phyloP scores from a whole-genome alignment of 2,113 vertebrate species.

The Tautogolabrus adspersus region DNA sequence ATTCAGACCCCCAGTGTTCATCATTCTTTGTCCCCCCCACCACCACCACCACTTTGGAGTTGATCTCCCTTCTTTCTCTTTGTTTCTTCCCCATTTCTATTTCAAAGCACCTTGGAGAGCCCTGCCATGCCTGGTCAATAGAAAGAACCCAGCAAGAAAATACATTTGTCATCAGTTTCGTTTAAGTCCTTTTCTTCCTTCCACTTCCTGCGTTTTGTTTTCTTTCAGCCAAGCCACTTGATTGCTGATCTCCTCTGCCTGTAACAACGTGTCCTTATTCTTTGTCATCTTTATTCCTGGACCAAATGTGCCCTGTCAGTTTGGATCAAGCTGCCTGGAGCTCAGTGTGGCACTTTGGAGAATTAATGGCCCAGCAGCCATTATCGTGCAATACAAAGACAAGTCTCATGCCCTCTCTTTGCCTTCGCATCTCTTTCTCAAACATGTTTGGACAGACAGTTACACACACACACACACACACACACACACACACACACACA shows the following conservation, averaged over 20 bases:
- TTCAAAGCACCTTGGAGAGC: constrained; percentile 24
- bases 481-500: neutral
- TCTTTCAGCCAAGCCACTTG: neutral
- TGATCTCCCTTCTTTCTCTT: constrained; percentile 11
- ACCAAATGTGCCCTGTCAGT: constrained; percentile 52
- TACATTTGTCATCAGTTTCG: neutral
- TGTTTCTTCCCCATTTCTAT: constrained; percentile 2
- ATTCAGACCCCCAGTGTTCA: constrained; percentile 11
- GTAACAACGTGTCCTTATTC: constrained; percentile 27
- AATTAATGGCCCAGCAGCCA: constrained; percentile 58
- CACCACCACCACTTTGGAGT: neutral
- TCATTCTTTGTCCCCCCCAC: constrained; percentile 2
- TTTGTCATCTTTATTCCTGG: constrained; percentile 55
- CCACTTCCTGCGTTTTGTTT: constrained; percentile 13
- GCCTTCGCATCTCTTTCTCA: constrained; percentile 36
- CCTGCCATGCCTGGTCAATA: neutral
- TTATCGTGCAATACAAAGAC: constrained; percentile 62
- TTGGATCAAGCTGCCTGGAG: constrained; percentile 46
- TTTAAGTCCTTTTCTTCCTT: constrained; percentile 4
- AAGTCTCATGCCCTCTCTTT: constrained; percentile 37
- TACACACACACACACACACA: neutral
- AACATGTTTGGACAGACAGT: constrained; percentile 35
- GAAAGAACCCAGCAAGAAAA: neutral
- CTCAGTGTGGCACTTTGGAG: constrained; percentile 51
- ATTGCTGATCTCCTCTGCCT: constrained; percentile 33